Percentiles rank a stretch among this genome's conserved stretches.
Conservation (phyloP, 2,888 invertebrate genomes). For the Drosophila mettleri region DNA sequence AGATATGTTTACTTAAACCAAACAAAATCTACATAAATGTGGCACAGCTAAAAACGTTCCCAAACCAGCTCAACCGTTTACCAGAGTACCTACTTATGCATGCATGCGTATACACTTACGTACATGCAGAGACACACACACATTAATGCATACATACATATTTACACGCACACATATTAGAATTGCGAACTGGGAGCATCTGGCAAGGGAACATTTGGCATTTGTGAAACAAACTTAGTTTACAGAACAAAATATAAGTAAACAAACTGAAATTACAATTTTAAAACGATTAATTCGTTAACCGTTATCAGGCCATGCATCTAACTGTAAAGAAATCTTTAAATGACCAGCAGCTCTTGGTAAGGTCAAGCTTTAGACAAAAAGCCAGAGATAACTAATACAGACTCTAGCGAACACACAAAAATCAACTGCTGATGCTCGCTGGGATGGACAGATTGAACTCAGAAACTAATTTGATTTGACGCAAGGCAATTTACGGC, state of each 20-base stretch:
- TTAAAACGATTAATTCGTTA: conserved; percentile 23
- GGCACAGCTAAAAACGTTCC: conserved; percentile 38
- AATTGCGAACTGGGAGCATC: conserved; percentile 1
- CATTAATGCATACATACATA: neutral
- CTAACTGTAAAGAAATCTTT: conserved; percentile 48
- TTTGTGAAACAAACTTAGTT: neutral
- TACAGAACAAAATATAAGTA: neutral
- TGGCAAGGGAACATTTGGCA: conserved; percentile 7
- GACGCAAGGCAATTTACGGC: conserved; percentile 65
- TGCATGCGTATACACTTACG: neutral
- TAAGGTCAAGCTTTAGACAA: conserved; percentile 15
- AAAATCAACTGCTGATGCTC: conserved; percentile 32
- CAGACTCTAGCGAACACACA: conserved; percentile 30
- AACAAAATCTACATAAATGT: conserved; percentile 53
- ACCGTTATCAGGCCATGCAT: conserved; percentile 35
- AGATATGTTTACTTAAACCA: conserved; percentile 48
- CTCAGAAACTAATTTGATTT: conserved; percentile 62
- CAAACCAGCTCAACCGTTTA: conserved; percentile 12
- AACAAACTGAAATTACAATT: conserved; percentile 11
- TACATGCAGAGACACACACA: neutral
- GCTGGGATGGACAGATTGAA: conserved; percentile 40
- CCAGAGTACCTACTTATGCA: neutral
- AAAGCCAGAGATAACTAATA: conserved; percentile 43
- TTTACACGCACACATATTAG: neutral
- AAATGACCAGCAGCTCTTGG: conserved; percentile 25